Conservation (phyloP, 35 echinoderm and acorn worm species). For the Anneissia japonica region DNA sequence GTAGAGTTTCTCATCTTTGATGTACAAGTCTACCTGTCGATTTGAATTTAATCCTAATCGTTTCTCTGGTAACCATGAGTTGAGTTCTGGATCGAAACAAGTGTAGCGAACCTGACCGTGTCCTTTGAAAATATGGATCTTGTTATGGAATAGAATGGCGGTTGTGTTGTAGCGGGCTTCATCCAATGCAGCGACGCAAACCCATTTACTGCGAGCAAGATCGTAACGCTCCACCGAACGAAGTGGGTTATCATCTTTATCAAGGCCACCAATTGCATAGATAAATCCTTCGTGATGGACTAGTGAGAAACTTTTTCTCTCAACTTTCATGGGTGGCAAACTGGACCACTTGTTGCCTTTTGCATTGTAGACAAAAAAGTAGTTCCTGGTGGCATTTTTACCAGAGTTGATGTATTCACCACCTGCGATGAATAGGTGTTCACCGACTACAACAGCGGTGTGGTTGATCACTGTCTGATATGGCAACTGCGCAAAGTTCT, state of each 20-base stretch:
- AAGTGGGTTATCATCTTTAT: conserved; percentile 1
- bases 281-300: conserved; percentile 34
- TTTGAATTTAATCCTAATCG: not conserved
- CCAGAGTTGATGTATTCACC: conserved; percentile 32
- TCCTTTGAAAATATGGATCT: conserved; percentile 2
- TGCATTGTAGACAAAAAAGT: conserved; percentile 33
- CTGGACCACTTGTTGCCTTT: conserved; percentile 32
- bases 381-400: conserved; percentile 17
- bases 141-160: not conserved
- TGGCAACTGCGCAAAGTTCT: conserved; percentile 39
- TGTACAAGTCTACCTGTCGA: not conserved
- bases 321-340: conserved; percentile 35
- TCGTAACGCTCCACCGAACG: conserved; percentile 22
- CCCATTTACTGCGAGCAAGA: conserved; percentile 23
- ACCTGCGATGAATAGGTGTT: conserved; percentile 40
- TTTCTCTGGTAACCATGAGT: not conserved
- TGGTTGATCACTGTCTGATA: conserved; percentile 25
- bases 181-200: conserved; percentile 27
- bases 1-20: not conserved
- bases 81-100: conserved; percentile 2
- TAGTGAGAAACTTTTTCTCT: conserved; percentile 13
- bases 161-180: not conserved
- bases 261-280: conserved; percentile 37
- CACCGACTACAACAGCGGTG: not conserved
- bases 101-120: not conserved